Base-by-base conservation (phyloP, 2,113 vertebrate genomes). In the Takifugu bimaculatus region DNA sequence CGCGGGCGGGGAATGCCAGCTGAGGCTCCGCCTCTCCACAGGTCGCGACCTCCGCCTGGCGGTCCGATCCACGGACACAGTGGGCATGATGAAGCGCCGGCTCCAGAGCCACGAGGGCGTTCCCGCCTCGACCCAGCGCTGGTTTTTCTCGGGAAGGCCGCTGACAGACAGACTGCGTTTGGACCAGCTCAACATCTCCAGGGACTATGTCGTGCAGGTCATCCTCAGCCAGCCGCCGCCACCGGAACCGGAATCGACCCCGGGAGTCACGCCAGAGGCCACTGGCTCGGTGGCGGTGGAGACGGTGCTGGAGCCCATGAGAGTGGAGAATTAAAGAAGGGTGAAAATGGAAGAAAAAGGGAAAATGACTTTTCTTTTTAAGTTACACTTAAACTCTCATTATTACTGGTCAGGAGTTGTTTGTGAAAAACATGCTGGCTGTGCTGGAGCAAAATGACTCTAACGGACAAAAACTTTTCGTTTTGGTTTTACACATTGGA, bases 161-260 rank as follows among this genome's bases (percentile, higher is more conserved):
- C 93, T 99, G 77, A 95, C 95, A 1, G 96, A 98, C 87, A 94
- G 93, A 82, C 97, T 98, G 91, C 94, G 91, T 85, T 86, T 99
- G 88, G 96, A 98, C 74, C 96, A 98, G 72, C 91, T 98, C 80
- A 97, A 98, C 92, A 97, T 99, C 88, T 95, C 97, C 60, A 94
- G 93, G 89, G 97, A 98, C 92, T 99, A 97, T 35, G 95, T 99
- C 54, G 96, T 98, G 47, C 97, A 99, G 91, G 97, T 99, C 57
- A 98, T 99, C 50, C 91, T 99, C 80, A 98, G 95, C 91, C 96
- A 98, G 79, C 96, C 92, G 11, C 83, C 94, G 26, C 93, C 92
- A 56, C 94, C 94, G 26, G 82, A 93, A 69, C 75, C 92, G 1
- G 48, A 26, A 5, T 48, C 64, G 0, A 29, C 70, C 5, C 90